Base-by-base conservation (phyloP, 2,797 vertebrate species). In the Diplodus sargus region DNA sequence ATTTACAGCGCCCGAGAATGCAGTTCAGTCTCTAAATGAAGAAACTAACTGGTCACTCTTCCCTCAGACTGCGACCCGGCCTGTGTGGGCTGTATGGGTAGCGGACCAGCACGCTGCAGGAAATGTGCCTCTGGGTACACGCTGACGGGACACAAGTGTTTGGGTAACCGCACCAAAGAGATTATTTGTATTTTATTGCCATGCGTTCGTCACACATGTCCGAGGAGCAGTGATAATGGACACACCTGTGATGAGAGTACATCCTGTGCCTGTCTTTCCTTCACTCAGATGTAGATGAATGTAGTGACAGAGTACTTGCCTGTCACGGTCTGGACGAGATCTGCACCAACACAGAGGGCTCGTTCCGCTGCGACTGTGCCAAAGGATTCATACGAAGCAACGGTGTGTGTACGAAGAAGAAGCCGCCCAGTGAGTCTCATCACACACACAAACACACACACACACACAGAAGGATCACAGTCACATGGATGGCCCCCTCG, bases 61-160 rank as follows among this genome's bases (percentile, higher is more conserved):
- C 22, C 67, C 69, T 11, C 91, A 99, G 98, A 94, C 54, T 99
- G 98, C 83, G 96, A 97, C 84, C 91, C 86, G 1, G 96, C 97
- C 57, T 99, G 98, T 85, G 94, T 95, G 0, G 96, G 97, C 74
- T 99, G 98, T 90, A 97, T 98, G 96, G 97, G 97, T 0, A 92
- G 96, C 0, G 98, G 98, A 74, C 94, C 97, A 0, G 96, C 96
- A 65, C 96, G 96, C 78, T 99, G 98, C 91, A 97, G 95, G 91
- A 98, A 96, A 74, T 99, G 98, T 90, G 96, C 97, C 66, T 86
- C 93, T 43, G 98, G 98, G 16, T 99, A 96, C 93, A 95, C 93
- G 87, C 93, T 96, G 68, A 94, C 94, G 0, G 97, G 96, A 49
- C 92, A 96, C 79, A 98, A 97, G 87, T 99, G 98, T 90, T 91